These are phyloP conservation scores for Saccopteryx bilineata DNA, from an alignment of 2,113 vertebrate genomes.

Conservation along the genomic window DNA sequence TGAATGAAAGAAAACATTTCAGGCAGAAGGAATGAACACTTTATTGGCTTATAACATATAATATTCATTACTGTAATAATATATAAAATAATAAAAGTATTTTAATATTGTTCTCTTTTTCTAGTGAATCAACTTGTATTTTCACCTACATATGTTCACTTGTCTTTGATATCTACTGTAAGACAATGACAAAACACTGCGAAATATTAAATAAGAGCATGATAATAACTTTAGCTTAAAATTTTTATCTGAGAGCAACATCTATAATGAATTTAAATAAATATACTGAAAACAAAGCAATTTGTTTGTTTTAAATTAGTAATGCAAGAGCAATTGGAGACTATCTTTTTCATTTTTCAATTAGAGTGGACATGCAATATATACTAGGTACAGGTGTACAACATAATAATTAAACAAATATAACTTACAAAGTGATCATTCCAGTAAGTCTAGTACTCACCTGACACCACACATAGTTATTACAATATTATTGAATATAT, in stretches of 20 bases:
- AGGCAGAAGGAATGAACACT: background rate
- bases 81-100: background rate
- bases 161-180: background rate
- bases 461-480: background rate
- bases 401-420: background rate
- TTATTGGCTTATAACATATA: slow-evolving; percentile 16
- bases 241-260: background rate
- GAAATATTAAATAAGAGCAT: slow-evolving; percentile 36
- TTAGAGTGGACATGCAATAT: background rate
- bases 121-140: background rate
- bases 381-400: background rate
- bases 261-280: slow-evolving; percentile 29
- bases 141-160: background rate
- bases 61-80: background rate
- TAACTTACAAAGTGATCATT: background rate
- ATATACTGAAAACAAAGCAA: background rate
- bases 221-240: slow-evolving; percentile 5
- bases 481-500: background rate
- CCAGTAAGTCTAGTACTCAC: background rate
- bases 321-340: background rate
- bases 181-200: background rate
- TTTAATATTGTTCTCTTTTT: background rate
- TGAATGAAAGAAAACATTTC: background rate
- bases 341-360: background rate
- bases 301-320: background rate